These are phyloP conservation scores for Sebastes dallii DNA, from an alignment of 2,797 vertebrate genomes.

Conservation along the genomic window DNA sequence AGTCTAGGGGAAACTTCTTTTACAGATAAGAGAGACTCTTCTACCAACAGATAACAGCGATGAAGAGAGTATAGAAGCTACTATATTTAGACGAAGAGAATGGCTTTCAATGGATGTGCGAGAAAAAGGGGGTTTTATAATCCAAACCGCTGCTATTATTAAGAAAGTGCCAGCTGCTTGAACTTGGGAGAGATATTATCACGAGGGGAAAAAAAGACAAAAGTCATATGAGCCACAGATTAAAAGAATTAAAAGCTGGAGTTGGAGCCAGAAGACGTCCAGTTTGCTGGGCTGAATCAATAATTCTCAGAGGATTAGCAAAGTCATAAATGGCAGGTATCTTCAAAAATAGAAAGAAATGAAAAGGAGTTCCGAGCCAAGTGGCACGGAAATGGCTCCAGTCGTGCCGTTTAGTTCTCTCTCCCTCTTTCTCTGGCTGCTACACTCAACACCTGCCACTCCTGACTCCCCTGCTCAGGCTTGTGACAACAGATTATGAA, in stretches of 20 bases:
- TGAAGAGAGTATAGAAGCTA: slow-evolving; percentile 21
- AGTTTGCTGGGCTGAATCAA: slow-evolving; percentile 10
- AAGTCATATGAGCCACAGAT: neutral
- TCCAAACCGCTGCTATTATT: slow-evolving; percentile 31
- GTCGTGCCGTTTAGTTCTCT: neutral
- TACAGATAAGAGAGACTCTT: slow-evolving; percentile 46
- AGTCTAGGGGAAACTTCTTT: slow-evolving; percentile 26
- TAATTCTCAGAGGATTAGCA: slow-evolving; percentile 30
- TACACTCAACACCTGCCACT: slow-evolving; percentile 21
- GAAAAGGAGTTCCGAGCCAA: neutral
- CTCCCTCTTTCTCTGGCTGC: neutral
- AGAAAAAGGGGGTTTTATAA: slow-evolving; percentile 17
- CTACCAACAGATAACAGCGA: slow-evolving; percentile 27
- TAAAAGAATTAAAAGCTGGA: neutral
- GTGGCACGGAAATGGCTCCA: slow-evolving; percentile 4
- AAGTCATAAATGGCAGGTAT: slow-evolving; percentile 14
- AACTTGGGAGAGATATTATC: slow-evolving; percentile 39
- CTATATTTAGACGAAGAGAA: slow-evolving; percentile 42
- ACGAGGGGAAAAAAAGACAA: neutral
- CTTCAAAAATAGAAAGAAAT: neutral
- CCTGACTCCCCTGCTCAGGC: neutral
- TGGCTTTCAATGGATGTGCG: slow-evolving; percentile 47
- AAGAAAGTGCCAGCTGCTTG: slow-evolving; percentile 33
- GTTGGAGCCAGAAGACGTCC: neutral
- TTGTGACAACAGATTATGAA: slow-evolving; percentile 42